phyloP scores from a whole-genome alignment of 35 echinoderm and acorn worm genomes.

The Apostichopus californicus region DNA sequence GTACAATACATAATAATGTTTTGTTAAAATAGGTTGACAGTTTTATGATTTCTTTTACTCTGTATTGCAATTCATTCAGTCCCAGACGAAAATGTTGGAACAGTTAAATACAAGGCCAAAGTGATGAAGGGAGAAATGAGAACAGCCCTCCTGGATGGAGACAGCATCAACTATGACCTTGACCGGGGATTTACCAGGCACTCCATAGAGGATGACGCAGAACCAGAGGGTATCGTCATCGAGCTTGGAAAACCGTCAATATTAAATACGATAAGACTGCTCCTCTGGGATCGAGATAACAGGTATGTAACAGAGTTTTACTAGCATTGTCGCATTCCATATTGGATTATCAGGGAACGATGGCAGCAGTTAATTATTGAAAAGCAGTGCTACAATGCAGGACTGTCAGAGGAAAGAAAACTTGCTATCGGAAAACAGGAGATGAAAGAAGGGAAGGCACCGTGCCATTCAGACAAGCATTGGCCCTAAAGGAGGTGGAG shows the following conservation, averaged over 20 bases:
- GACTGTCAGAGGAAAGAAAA: no score
- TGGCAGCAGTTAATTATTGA: no score
- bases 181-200: constrained; percentile 97
- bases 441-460: no score
- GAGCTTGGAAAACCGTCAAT: constrained; percentile 93
- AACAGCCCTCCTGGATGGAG: constrained; percentile 88
- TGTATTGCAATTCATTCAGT: constrained; percentile 31
- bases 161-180: constrained; percentile 93
- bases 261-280: constrained; percentile 87
- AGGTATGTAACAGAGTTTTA: constrained; percentile 56
- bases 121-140: constrained; percentile 91
- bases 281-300: constrained; percentile 93
- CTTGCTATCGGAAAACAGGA: no score
- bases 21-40: no score
- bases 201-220: constrained; percentile 84
- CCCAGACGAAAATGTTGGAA: constrained; percentile 88
- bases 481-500: neutral
- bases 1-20: no score
- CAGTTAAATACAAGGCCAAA: constrained; percentile 66
- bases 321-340: no score
- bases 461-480: no score
- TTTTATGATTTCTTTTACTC: neutral
- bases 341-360: no score
- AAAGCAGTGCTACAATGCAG: no score
- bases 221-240: constrained; percentile 90